These are phyloP conservation scores for Entomobrya proxima DNA, from an alignment of 2,888 invertebrate species.

Conservation along the genomic window DNA sequence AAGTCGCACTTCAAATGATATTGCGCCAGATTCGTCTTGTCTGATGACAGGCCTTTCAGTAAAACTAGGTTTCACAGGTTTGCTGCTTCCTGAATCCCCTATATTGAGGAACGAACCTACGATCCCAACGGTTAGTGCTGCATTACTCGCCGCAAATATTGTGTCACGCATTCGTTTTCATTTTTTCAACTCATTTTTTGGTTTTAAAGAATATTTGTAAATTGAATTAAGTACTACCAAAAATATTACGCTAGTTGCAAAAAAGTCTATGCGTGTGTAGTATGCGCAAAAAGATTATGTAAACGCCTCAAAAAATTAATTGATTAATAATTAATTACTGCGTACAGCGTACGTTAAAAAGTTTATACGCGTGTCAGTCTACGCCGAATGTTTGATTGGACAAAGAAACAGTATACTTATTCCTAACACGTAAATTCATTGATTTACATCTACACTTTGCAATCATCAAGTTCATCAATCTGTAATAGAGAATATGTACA, in stretches of 20 bases:
- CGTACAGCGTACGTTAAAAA: conserved; percentile 29
- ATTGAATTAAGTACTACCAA: conserved; percentile 15
- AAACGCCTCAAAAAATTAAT: conserved; percentile 31
- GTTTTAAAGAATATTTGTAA: background rate
- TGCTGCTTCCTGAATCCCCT: conserved; percentile 97
- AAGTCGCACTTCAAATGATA: conserved; percentile 97
- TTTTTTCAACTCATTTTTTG: background rate
- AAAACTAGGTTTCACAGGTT: conserved; percentile 97
- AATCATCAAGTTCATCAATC: no score
- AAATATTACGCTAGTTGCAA: conserved; percentile 30
- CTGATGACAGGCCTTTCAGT: conserved; percentile 98
- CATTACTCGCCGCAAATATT: conserved; percentile 64
- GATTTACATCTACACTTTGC: no score
- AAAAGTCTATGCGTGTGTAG: conserved; percentile 25
- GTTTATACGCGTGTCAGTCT: no score
- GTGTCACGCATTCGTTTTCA: background rate
- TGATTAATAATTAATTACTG: conserved; percentile 20
- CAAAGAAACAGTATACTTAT: no score
- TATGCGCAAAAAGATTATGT: conserved; percentile 20
- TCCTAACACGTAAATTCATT: no score
- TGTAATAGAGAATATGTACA: no score
- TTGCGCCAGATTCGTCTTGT: conserved; percentile 96
- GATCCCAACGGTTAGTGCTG: conserved; percentile 75
- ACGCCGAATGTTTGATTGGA: background rate
- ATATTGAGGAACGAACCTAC: conserved; percentile 77